These are phyloP conservation scores for Strigamia maritima DNA, from an alignment of 2,888 invertebrate species.

Conservation along the genomic window DNA sequence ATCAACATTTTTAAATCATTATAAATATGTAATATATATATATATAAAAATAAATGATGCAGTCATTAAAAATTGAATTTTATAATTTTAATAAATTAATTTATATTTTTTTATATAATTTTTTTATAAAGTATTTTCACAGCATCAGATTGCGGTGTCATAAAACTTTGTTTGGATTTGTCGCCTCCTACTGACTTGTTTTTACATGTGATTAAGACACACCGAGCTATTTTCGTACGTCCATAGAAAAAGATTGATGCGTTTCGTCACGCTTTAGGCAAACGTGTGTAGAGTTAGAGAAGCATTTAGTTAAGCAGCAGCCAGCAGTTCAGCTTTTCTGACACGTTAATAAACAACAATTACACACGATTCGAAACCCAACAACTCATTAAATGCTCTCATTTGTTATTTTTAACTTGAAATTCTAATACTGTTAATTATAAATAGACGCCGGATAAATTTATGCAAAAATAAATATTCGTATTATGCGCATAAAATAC, in stretches of 20 bases:
- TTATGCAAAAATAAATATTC: no score
- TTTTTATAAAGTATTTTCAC: no score
- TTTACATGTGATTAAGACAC: not conserved
- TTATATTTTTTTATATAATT: no score
- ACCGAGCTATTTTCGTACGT: not conserved
- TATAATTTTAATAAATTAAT: no score
- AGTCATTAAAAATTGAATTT: no score
- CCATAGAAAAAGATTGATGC: not conserved
- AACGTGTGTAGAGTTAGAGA: not conserved
- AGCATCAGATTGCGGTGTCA: not conserved
- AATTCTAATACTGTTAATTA: no score
- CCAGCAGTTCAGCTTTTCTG: not conserved
- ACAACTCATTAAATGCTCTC: not conserved
- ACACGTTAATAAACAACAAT: conserved; percentile 4
- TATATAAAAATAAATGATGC: not conserved
- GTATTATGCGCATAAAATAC: no score
- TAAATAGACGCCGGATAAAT: no score
- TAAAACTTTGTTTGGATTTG: not conserved
- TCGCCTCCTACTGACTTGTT: not conserved
- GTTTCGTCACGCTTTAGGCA: conserved; percentile 4
- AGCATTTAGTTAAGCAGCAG: not conserved
- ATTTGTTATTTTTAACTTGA: not conserved
- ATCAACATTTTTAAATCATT: not conserved
- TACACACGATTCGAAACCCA: not conserved
- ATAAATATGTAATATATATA: not conserved